Base-by-base conservation (phyloP, 2,888 invertebrate species). In the Brachycybe producta region DNA sequence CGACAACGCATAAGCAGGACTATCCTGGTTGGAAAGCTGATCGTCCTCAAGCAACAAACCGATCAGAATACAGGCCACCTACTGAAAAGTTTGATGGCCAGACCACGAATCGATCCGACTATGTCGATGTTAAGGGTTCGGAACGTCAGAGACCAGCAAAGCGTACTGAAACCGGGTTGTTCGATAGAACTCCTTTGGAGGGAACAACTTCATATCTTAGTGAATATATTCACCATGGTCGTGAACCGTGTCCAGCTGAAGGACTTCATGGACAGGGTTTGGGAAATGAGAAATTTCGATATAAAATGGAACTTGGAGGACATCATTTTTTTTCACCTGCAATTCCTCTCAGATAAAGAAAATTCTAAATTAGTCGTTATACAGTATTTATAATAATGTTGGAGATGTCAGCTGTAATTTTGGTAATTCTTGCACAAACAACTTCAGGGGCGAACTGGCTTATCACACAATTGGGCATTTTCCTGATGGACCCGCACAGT, bases 201-300 rank as follows among this genome's bases (percentile, higher is more conserved):
- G 44, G 44, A 27, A 30, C 44, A 5, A 43, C 44, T 30, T 43
- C 44, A 13, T 43, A 43, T 23, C 26, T 27, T 8, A 17, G 28
- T 28, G 11, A 32, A 11, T 43, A 28, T 15, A 11, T 43, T 8
- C 38, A 24, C n/a, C 19, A 21, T 30, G 21, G 23, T 1, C 17
- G n/a, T 3, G 49, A 41, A 3, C 41, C 49, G 5, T 49, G 49
- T 40, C 49, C 41, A 15, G 49, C 49, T 11, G 40, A 49, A n/a
- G 49, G 49, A 5, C 15, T 49, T 8, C 3, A 17, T 19, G 49
- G 49, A 23, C 23, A 49, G 21, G 38, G 28, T 3, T 23, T 23
- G 4, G 49, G 49, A 8, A 49, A 49, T 15, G 40, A 49, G 13
- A 23, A 28, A 21, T 49, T 38, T 32, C 24, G 40, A 19, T 49